Evolutionary conservation across 2,113 vertebrate genomes (phyloP), one percentile per base, ranked within the genome.

Genomic region (Ia io): DNA sequence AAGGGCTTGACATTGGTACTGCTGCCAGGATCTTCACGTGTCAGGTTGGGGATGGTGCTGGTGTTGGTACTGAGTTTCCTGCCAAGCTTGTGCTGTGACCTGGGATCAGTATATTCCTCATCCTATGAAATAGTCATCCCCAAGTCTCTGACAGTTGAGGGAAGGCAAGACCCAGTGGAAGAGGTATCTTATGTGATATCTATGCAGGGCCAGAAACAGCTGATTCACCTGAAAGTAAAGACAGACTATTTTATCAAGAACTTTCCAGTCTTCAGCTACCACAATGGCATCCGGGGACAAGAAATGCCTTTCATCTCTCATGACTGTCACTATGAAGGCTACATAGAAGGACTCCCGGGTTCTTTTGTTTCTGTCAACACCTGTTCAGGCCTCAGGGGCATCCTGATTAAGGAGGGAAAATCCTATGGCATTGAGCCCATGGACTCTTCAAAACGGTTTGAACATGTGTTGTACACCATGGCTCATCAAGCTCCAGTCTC

Each of bases 311-410:
- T 6, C 0, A 23, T 94, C 76, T 80, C 94, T 2, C 93, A 32
- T 4, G 90, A 87, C 73, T 98, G 98, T 84, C 97, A 97, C 90
- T 97, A 96, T 3, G 97, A 95, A 0, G 98, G 98, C 80, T 95
- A 97, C 13, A 76, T 98, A 9, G 97, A 97, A 71, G 97, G 96
- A n/a, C 80, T 71, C 85, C 89, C 6, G 0, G 90, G 76, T 8
- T 98, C 98, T 0, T 49, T 49, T 1, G 96, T 96, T 11, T 97
- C 97, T 23, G 65, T 98, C 93, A 96, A 67, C 44, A 79, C 89
- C 87, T 98, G 97, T 47, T 90, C 97, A 1, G 98, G 98, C 51
- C 97, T 98, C 93, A 96, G 97, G 71, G 98, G 97, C 0, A 30
- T 97, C 77, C 96, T 98, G 82, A 91, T 96, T 12, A 84, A 95